Evolutionary conservation across 2,888 invertebrate species (phyloP).

Genomic region (Galeopsomyia nigrocyanea): DNA sequence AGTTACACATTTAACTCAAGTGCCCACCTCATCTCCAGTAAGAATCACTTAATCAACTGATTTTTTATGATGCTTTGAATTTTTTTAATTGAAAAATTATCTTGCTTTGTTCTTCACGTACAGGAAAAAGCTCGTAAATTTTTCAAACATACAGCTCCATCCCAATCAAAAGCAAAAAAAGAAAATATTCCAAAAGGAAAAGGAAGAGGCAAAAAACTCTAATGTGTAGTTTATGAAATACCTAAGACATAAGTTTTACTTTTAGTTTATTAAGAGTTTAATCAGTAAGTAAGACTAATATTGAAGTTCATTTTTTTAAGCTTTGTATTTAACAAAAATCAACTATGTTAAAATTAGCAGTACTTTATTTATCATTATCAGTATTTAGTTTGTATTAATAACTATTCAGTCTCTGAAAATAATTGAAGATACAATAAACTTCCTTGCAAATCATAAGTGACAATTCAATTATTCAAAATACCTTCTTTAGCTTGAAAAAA

Average conservation of each 20-base stretch:
- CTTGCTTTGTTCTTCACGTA: slow-evolving; percentile 1
- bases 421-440: no score
- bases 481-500: no score
- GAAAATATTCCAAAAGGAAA: slow-evolving; percentile 28
- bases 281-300: neutral
- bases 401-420: no score
- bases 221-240: no score
- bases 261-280: slow-evolving; percentile 3
- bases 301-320: no score
- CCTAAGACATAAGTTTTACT: no score
- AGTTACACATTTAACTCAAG: slow-evolving; percentile 35
- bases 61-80: neutral
- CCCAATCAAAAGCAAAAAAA: slow-evolving; percentile 32
- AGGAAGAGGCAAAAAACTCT: slow-evolving; percentile 27
- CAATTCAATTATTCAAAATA: no score
- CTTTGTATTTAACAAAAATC: no score
- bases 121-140: slow-evolving; percentile 41
- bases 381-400: no score
- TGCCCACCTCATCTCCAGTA: slow-evolving; percentile 31
- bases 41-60: neutral
- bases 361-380: no score
- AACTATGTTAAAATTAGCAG: no score
- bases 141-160: slow-evolving; percentile 24
- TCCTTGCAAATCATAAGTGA: no score
- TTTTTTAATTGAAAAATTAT: neutral